These are phyloP conservation scores for Pao palembangensis DNA, from an alignment of 2,113 vertebrate species.

Conservation along the genomic window DNA sequence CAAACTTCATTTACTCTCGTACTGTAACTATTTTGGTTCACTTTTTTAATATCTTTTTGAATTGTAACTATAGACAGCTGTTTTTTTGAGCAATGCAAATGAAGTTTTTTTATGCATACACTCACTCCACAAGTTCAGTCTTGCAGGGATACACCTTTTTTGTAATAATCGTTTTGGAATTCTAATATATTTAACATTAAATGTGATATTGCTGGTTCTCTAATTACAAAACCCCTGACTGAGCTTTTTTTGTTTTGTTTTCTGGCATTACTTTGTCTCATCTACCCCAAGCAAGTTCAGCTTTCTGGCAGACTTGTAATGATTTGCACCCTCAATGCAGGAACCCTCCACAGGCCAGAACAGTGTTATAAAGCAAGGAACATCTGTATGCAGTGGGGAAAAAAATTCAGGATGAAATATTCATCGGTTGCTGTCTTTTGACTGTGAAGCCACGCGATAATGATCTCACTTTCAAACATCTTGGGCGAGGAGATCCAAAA, in stretches of 20 bases:
- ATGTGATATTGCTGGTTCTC: neutral
- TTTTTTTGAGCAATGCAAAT: no score
- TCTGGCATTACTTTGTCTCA: no score
- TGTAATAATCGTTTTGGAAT: no score
- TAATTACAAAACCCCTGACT: neutral
- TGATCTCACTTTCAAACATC: slow-evolving; percentile 65
- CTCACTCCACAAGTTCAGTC: no score
- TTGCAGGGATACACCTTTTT: no score
- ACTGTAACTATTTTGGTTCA: no score
- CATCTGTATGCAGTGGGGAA: slow-evolving; percentile 60
- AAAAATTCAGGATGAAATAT: slow-evolving; percentile 66
- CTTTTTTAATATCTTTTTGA: no score
- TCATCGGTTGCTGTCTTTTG: slow-evolving; percentile 64
- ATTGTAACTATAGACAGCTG: no score
- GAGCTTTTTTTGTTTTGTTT: no score
- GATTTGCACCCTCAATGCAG: neutral
- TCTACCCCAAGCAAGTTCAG: neutral
- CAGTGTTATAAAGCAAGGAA: slow-evolving; percentile 40
- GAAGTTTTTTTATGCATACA: no score
- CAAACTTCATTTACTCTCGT: no score
- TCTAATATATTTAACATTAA: neutral
- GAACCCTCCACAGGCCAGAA: slow-evolving; percentile 1
- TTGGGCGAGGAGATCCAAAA: slow-evolving; percentile 52
- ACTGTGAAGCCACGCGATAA: slow-evolving; percentile 66
- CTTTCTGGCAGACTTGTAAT: neutral